Evolutionary conservation across 2,888 invertebrate species (phyloP).

Genomic region (Masnerella sp.): DNA sequence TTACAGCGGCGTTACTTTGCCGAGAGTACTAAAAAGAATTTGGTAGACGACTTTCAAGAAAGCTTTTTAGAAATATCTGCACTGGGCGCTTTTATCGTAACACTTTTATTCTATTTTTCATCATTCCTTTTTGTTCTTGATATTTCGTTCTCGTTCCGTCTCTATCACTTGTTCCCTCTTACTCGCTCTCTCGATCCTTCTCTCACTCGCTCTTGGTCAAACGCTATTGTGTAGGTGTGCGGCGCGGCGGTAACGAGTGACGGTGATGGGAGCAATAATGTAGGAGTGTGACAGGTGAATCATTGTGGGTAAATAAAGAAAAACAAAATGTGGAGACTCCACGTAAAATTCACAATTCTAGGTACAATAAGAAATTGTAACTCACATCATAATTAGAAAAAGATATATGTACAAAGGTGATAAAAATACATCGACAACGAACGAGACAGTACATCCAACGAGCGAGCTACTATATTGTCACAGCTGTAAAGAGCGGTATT

Average conservation of each 20-base stretch:
- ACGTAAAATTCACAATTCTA: slow-evolving; percentile 65
- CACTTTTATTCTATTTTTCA: slow-evolving; percentile 55
- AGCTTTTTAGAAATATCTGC: slow-evolving; percentile 75
- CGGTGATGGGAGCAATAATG: slow-evolving; percentile 62
- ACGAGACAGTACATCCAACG: slow-evolving; percentile 78
- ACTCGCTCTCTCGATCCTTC: slow-evolving; percentile 19
- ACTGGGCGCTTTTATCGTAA: slow-evolving; percentile 63
- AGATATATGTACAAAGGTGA: slow-evolving; percentile 75
- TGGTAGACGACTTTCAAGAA: slow-evolving; percentile 54
- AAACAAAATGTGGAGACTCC: slow-evolving; percentile 44
- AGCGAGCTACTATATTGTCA: slow-evolving; percentile 78
- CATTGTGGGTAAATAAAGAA: slow-evolving; percentile 52
- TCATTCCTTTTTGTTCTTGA: slow-evolving; percentile 27
- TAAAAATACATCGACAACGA: slow-evolving; percentile 77
- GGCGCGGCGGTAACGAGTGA: slow-evolving; percentile 66
- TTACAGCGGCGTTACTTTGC: slow-evolving; percentile 48
- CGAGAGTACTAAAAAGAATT: slow-evolving; percentile 57
- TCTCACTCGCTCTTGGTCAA: slow-evolving; percentile 27
- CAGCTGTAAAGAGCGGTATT: slow-evolving; percentile 74
- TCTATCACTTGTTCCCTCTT: slow-evolving; percentile 18
- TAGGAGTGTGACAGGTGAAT: slow-evolving; percentile 55
- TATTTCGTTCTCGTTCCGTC: slow-evolving; percentile 46
- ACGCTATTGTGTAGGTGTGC: slow-evolving; percentile 64
- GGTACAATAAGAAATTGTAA: slow-evolving; percentile 72
- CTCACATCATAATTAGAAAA: slow-evolving; percentile 75